Evolutionary conservation across 2,888 invertebrate genomes (phyloP), one percentile per base, ranked within the genome.

Genomic region (Molanna angustata): DNA sequence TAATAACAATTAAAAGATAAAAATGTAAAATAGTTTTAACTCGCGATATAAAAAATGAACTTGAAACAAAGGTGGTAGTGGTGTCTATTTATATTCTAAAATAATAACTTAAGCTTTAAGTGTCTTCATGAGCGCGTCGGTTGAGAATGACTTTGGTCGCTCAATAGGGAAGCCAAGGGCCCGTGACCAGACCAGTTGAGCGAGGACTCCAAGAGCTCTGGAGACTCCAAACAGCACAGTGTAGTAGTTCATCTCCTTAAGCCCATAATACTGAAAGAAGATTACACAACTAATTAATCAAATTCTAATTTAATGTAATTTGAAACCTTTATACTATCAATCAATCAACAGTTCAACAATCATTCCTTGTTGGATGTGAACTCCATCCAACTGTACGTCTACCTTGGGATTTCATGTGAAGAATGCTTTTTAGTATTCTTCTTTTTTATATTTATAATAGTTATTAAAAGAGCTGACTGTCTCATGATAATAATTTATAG

Each of bases 231-330:
- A 94, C 71, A 94, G 79, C 22, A 94, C 94, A 16, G 94, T 94
- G 82, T 94, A 94, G 79, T 90, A 94, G 75, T 85, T 89, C 90
- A 92, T 93, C 78, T 94, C 93, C 65, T 83, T 90, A 78, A 94
- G 80, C 54, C 91, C 91, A 70, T 90, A 93, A 83, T 92, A 88
- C 88, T 90, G 79, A 17, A 46, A 60, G 53, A 7, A 22, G n/a
- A 42, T 39, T 54, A 6, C 37, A 32, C 4, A 47, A 9, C 46
- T 46, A 37, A 35, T 35, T 37, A 27, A n/a, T 27, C 27, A 4
- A 27, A 4, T n/a, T n/a, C n/a, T n/a, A n/a, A n/a, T n/a, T n/a
- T 6, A 31, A 7, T 4, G 35, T 20, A 31, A 18, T 14, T 41
- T 16, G 21, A 14, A 49, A 39, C 50, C 19, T 27, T 22, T 6